Evolutionary conservation across 2,888 invertebrate species (phyloP), one percentile per base, ranked within the genome.

Genomic region (Polyommatus iphigenia): DNA sequence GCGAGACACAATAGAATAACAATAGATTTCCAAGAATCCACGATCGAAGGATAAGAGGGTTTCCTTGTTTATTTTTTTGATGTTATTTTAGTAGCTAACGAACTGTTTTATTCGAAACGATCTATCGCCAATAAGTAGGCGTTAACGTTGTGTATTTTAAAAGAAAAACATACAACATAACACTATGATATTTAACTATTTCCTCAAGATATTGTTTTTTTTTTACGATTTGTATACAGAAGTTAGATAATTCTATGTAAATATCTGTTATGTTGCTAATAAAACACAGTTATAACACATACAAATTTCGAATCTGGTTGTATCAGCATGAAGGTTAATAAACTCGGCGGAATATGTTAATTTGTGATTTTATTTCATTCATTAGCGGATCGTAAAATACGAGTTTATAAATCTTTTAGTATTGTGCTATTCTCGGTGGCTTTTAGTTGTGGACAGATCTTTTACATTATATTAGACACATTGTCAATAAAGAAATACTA

Each of bases 301-400:
- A 29, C 50, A 24, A 46, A 54, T 54, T 50, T 73, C 29, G 18
- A 29, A 54, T 50, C 75, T 75, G 75, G 18, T 75, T 29, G 15
- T 24, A 75, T 75, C 54, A 15, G 29, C 50, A 50, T 73, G 24
- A 13, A 29, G 75, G 75, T 54, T 75, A 75, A 75, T 75, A 24
- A 75, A 75, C 75, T 75, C 29, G 7, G 29, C 18, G 50, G 20
- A 67, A 50, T 46, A 46, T 46, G 46, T 15, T 41, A 72, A 36
- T 72, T 20, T 72, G 36, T 20, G n/a, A 20, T 72, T 72, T 41
- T 41, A 72, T 72, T 72, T 72, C 41, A 72, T 72, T 72, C 20
- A 72, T 67, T 29, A 67, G 18, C 67, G 32, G 67, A 67, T 67
- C 32, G 29, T 67, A 67, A 32, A 67, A 67, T 20, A 67, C 20